Evolutionary conservation across 2,888 invertebrate species (phyloP).

Genomic region (Erebia ligea): DNA sequence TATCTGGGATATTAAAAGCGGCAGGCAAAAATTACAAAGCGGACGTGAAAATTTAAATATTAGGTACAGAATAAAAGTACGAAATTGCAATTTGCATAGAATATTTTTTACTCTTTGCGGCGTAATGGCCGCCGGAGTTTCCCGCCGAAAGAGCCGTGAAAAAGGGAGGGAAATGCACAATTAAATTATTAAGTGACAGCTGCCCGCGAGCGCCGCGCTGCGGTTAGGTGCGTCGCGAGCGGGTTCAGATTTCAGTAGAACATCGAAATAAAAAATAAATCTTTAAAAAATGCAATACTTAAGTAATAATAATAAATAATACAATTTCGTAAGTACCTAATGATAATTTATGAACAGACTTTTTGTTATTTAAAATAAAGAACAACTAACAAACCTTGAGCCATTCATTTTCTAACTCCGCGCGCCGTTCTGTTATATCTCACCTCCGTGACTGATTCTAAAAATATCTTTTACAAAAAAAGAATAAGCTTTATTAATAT

Average conservation of each 20-base stretch:
- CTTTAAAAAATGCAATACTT: too few species aligned
- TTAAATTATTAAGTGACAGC: slow-evolving; percentile 73
- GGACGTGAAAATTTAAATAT: slow-evolving; percentile 25
- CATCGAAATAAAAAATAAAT: slow-evolving; percentile 23
- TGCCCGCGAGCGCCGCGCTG: slow-evolving; percentile 48
- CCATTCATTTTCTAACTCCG: too few species aligned
- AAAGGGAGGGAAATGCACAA: slow-evolving; percentile 67
- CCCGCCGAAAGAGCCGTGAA: slow-evolving; percentile 49
- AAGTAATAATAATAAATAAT: too few species aligned
- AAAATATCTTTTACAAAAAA: too few species aligned
- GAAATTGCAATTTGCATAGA: slow-evolving; percentile 25
- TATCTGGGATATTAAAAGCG: neutral
- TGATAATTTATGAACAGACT: too few species aligned
- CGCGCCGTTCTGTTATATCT: too few species aligned
- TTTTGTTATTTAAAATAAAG: too few species aligned
- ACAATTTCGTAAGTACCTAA: too few species aligned
- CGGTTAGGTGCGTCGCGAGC: slow-evolving; percentile 43
- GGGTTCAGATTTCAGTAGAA: slow-evolving; percentile 37
- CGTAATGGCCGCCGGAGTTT: slow-evolving; percentile 42
- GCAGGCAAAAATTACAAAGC: slow-evolving; percentile 15
- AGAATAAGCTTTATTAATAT: too few species aligned
- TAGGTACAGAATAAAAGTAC: slow-evolving; percentile 23
- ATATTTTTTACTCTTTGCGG: slow-evolving; percentile 38
- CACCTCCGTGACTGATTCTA: too few species aligned
- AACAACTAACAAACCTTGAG: too few species aligned